Percentiles rank a stretch among this genome's conserved stretches.
Evolutionary conservation across 2,797 vertebrate species (phyloP).

Genomic region (Propithecus deckenii): DNA sequence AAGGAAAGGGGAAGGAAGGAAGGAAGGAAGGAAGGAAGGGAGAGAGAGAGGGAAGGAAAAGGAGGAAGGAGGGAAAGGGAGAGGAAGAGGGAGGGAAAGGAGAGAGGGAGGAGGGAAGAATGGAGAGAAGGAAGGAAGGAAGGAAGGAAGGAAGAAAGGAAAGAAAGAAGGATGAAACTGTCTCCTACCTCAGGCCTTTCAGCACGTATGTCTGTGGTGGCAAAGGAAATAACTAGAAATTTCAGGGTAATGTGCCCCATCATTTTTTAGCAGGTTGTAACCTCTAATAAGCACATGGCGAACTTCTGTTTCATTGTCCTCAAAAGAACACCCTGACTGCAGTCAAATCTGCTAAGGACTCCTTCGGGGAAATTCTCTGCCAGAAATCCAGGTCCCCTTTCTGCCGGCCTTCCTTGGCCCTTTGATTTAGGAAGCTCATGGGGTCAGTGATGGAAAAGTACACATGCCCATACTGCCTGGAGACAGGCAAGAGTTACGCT

Average conservation of each 20-base stretch:
- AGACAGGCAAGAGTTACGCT: conserved; percentile 11
- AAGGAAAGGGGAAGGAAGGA: neutral
- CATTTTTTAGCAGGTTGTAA: conserved; percentile 70
- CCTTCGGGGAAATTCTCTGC: conserved; percentile 47
- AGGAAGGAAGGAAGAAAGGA: neutral
- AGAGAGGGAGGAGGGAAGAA: neutral
- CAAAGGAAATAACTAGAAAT: conserved; percentile 45
- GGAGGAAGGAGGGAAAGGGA: neutral
- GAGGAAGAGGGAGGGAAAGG: neutral
- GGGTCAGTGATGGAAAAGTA: conserved; percentile 32
- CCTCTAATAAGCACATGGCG: conserved; percentile 62
- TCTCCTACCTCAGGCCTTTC: conserved; percentile 54
- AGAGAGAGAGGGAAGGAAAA: neutral
- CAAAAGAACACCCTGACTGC: conserved; percentile 56
- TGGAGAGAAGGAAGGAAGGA: too few relatives aligned
- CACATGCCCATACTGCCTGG: neutral
- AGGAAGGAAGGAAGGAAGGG: neutral
- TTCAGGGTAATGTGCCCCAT: conserved; percentile 61
- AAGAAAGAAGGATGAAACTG: neutral
- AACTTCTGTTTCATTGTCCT: conserved; percentile 65
- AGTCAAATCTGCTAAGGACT: conserved; percentile 54
- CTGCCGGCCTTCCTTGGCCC: conserved; percentile 37
- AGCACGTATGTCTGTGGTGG: conserved; percentile 36
- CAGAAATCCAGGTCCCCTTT: conserved; percentile 63
- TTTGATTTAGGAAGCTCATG: conserved; percentile 54